These are phyloP conservation scores for Sebastes taczanowskii DNA, from an alignment of 2,797 vertebrate species.

Conservation along the genomic window DNA sequence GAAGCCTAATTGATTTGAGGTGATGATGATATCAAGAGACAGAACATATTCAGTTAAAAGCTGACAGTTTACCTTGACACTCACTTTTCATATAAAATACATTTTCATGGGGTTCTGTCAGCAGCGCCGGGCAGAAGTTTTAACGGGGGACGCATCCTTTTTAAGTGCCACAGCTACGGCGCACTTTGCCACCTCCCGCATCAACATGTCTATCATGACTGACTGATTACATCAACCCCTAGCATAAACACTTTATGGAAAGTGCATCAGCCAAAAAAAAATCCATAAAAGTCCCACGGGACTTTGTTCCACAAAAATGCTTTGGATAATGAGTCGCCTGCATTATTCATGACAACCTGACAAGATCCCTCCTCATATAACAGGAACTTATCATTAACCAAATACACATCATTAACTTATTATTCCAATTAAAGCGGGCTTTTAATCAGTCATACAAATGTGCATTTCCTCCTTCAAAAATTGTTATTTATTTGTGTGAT, in stretches of 20 bases:
- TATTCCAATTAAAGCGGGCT: conserved; percentile 54
- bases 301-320: conserved; percentile 57
- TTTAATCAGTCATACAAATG: conserved; percentile 57
- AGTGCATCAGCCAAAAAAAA: conserved; percentile 54
- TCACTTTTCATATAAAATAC: neutral
- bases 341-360: conserved; percentile 79
- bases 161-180: conserved; percentile 18
- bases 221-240: conserved; percentile 48
- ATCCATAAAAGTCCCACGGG: conserved; percentile 37
- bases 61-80: conserved; percentile 11
- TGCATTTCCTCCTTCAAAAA: conserved; percentile 37
- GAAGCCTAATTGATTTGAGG: neutral
- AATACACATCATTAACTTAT: conserved; percentile 59
- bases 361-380: conserved; percentile 44
- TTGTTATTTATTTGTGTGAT: conserved; percentile 53
- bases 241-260: conserved; percentile 51
- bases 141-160: neutral
- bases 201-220: conserved; percentile 48
- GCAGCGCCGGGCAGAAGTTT: neutral
- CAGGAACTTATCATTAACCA: conserved; percentile 68
- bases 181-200: conserved; percentile 26
- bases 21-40: neutral
- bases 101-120: neutral
- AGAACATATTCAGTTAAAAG: neutral
- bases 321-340: conserved; percentile 72